Evolutionary conservation across 2,113 vertebrate species (phyloP).

Genomic region (Hipposideros armiger): DNA sequence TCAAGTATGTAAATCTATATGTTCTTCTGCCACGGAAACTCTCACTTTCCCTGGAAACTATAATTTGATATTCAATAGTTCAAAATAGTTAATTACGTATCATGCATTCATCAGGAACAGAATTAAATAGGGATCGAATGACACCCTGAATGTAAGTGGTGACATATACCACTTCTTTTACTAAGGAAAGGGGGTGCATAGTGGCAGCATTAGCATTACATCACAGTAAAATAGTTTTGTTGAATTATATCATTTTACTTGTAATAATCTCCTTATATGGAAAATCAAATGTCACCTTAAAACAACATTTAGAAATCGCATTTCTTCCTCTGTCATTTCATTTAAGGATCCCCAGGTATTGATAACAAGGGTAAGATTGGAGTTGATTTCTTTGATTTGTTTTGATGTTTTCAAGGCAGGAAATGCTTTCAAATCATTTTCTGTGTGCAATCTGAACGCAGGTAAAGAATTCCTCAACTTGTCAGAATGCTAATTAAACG

Average conservation of each 20-base stretch:
- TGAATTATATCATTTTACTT: not conserved
- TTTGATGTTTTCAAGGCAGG: conserved; percentile 70
- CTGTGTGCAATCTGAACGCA: conserved; percentile 52
- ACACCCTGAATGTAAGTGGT: not conserved
- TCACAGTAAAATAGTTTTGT: not conserved
- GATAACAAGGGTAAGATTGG: conserved; percentile 52
- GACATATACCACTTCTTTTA: not conserved
- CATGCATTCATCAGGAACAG: not conserved
- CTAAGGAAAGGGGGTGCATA: not conserved
- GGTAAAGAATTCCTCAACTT: conserved; percentile 69
- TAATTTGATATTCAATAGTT: conserved; percentile 42
- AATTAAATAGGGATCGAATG: not conserved
- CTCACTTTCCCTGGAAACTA: not conserved
- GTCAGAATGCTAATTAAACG: conserved; percentile 77
- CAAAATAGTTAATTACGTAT: not conserved
- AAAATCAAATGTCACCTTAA: conserved; percentile 65
- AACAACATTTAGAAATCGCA: conserved; percentile 61
- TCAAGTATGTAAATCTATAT: not conserved
- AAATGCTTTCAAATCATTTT: conserved; percentile 69
- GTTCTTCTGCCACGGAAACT: not conserved
- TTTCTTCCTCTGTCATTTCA: conserved; percentile 63
- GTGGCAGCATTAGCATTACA: not conserved
- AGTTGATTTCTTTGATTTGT: conserved; percentile 68
- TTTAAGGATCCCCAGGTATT: conserved; percentile 55
- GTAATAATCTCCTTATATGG: not conserved